Evolutionary conservation across 2,113 vertebrate genomes (phyloP).

Genomic region (Anolis sagrei): DNA sequence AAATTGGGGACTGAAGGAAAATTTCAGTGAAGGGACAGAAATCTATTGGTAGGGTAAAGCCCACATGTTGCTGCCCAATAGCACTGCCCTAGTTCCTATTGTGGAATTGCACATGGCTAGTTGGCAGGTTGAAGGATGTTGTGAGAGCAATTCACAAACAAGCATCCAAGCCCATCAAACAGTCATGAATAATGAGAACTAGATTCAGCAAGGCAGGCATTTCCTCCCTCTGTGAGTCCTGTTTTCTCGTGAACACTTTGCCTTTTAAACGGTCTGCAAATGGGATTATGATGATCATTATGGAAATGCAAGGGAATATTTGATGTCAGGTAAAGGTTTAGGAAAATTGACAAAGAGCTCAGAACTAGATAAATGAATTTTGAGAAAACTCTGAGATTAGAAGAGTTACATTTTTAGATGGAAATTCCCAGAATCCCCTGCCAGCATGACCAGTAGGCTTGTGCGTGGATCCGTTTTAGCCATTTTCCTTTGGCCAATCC

Average conservation of each 20-base stretch:
- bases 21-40: no score
- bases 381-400: background rate
- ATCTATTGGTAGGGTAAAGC: no score
- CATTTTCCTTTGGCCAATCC: no score
- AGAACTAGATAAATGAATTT: background rate
- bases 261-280: background rate
- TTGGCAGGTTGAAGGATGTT: background rate
- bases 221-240: background rate
- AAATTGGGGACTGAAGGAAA: no score
- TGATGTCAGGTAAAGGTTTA: background rate
- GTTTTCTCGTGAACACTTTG: background rate
- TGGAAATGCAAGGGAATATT: background rate
- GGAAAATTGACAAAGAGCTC: background rate
- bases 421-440: background rate
- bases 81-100: no score
- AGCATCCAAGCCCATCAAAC: background rate
- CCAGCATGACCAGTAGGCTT: no score
- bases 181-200: background rate
- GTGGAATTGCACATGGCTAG: background rate
- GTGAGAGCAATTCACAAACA: background rate
- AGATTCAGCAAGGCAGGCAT: background rate
- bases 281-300: no score
- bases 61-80: no score
- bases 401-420: background rate
- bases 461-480: no score